phyloP scores from a whole-genome alignment of 2,113 vertebrate species.

The Nothocercus nigrocapillus region DNA sequence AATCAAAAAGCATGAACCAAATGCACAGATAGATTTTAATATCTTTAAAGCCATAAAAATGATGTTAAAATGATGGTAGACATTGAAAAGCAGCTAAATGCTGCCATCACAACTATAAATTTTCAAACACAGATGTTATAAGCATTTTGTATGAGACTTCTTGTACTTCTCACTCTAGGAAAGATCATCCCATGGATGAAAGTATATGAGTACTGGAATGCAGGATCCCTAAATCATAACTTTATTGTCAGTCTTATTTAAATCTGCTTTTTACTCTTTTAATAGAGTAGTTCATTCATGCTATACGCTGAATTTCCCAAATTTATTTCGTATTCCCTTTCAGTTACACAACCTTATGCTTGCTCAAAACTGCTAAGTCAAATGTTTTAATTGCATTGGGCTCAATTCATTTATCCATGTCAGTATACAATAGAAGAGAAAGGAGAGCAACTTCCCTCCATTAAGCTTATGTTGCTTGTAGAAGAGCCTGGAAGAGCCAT shows the following conservation, averaged over 20 bases:
- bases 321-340: constrained; percentile 24
- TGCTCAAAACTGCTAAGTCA: constrained; percentile 4
- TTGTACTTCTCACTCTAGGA: background rate
- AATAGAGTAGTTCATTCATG: background rate
- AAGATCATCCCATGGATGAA: background rate
- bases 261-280: background rate
- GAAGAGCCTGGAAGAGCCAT: background rate
- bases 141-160: background rate
- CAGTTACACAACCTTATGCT: background rate
- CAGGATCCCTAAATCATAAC: background rate
- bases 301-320: background rate
- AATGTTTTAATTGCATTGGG: background rate
- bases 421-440: background rate
- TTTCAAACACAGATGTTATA: background rate
- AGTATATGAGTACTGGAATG: background rate
- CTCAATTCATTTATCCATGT: background rate
- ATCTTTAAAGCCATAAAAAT: background rate
- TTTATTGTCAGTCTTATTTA: constrained; percentile 2
- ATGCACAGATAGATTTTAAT: background rate
- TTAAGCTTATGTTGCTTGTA: background rate
- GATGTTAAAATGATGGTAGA: background rate
- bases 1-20: background rate
- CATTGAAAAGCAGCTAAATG: background rate
- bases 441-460: background rate
- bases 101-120: background rate